These are phyloP conservation scores for Drosophila ezoana DNA, from an alignment of 2,888 invertebrate species.

Conservation along the genomic window DNA sequence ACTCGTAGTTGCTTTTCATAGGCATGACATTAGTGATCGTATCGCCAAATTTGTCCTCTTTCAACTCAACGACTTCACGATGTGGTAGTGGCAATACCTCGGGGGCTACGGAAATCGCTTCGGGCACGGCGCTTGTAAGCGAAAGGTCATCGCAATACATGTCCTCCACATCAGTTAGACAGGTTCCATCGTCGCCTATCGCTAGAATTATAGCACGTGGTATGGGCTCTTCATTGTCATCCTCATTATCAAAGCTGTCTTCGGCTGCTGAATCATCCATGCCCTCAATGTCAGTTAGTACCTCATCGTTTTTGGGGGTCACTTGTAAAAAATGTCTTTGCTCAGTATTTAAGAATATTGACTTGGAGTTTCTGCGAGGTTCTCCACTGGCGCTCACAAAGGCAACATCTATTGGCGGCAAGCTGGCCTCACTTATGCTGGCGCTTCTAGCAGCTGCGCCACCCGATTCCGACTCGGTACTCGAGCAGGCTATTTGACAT, in stretches of 20 bases:
- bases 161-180: slow-evolving; percentile 84
- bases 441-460: slow-evolving; percentile 61
- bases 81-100: slow-evolving; percentile 84
- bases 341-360: slow-evolving; percentile 41
- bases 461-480: slow-evolving; percentile 68
- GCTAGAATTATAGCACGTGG: slow-evolving; percentile 80
- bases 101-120: slow-evolving; percentile 45
- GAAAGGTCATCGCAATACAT: slow-evolving; percentile 74
- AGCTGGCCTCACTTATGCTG: slow-evolving; percentile 59
- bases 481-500: slow-evolving; percentile 76
- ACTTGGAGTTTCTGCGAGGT: slow-evolving; percentile 61
- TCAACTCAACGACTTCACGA: slow-evolving; percentile 85
- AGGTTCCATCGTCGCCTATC: slow-evolving; percentile 78
- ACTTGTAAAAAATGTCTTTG: slow-evolving; percentile 69
- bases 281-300: slow-evolving; percentile 85
- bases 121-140: slow-evolving; percentile 25
- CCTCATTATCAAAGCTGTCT: slow-evolving; percentile 79
- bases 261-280: slow-evolving; percentile 84
- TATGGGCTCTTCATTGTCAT: slow-evolving; percentile 80
- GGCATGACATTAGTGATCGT: slow-evolving; percentile 85
- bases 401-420: slow-evolving; percentile 79
- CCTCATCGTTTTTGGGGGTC: slow-evolving; percentile 78
- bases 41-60: slow-evolving; percentile 84
- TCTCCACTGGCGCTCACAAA: slow-evolving; percentile 70
- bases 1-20: slow-evolving; percentile 83